Base-by-base conservation (phyloP, 2,797 vertebrate genomes). In the Columba guinea region DNA sequence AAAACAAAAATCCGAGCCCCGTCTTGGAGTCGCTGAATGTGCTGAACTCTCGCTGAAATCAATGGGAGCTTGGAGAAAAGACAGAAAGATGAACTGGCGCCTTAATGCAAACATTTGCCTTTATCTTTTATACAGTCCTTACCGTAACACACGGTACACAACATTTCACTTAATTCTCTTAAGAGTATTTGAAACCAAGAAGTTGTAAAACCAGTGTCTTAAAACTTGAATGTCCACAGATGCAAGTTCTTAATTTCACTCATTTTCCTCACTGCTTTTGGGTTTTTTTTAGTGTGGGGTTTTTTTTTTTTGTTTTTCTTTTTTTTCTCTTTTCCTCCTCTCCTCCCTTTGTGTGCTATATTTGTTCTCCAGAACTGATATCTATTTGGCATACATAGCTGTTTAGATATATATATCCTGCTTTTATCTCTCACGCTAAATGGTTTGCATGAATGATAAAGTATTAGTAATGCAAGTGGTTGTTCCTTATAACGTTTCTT, bases 401-500 rank as follows among this genome's bases (percentile, higher is more conserved):
- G 19, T 56, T 80, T 46, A 70, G 13, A 75, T 64, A 20, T 69
- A 48, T 87, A 68, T 17, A 68, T 13, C 63, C 48, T 94, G 78
- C 67, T 87, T 95, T 95, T 92, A 49, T 95, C 9, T 94, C 41
- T 84, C 34, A 30, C 3, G 8, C n/a, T 56, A 89, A 89, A 52
- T 62, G 44, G 53, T 93, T 92, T 91, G 55, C 62, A n/a, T 86
- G 84, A 95, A 77, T 81, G 70, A 94, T 95, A 30, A 80, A 35
- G 20, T 83, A 71, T 91, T 93, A 92, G 77, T 79, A 90, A 94
- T 86, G 85, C 88, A 85, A 94, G 71, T 37, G 41, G 59, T 68
- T 80, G 34, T 83, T 89, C 84, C 64, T 79, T 73, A 37, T 60
- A 87, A 77, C 21, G 12, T 62, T 94, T 62, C 79, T 71, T 95